Conservation (phyloP, 2,888 invertebrate species). For the Cataglyphis cursor region DNA sequence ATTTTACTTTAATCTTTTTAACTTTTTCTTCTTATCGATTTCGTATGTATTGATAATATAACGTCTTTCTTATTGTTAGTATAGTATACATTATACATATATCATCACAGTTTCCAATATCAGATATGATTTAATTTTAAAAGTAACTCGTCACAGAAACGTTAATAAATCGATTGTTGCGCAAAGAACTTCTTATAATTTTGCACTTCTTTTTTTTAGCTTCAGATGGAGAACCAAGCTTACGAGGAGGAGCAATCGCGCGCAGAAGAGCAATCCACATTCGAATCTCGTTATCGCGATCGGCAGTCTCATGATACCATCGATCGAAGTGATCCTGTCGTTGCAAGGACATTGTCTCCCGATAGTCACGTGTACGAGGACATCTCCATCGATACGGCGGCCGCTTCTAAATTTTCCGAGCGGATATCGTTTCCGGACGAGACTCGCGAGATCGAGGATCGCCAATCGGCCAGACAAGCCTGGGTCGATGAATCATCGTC, state of each 20-base stretch:
- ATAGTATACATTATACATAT: neutral
- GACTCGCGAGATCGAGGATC: neutral
- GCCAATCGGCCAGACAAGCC: neutral
- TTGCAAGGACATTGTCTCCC: slow-evolving; percentile 11
- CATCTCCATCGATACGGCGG: slow-evolving; percentile 64
- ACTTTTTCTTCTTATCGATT: neutral
- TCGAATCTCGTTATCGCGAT: slow-evolving; percentile 5
- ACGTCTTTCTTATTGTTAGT: neutral
- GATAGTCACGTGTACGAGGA: slow-evolving; percentile 84
- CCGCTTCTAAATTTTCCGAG: neutral
- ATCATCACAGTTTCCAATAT: neutral
- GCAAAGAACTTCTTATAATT: neutral
- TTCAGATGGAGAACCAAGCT: slow-evolving; percentile 85
- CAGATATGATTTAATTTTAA: neutral
- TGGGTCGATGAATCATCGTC: slow-evolving; percentile 7
- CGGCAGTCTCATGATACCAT: slow-evolving; percentile 1
- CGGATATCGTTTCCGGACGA: neutral
- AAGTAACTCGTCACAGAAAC: neutral
- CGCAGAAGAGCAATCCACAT: slow-evolving; percentile 49
- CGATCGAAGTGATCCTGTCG: neutral
- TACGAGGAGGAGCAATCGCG: slow-evolving; percentile 82
- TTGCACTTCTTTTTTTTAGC: neutral
- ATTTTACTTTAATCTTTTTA: neutral
- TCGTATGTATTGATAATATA: neutral
- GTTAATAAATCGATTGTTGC: slow-evolving; percentile 1